phyloP scores from a whole-genome alignment of 37 sponge, comb jelly and placozoan genomes.

The Eunapius fragilis region DNA sequence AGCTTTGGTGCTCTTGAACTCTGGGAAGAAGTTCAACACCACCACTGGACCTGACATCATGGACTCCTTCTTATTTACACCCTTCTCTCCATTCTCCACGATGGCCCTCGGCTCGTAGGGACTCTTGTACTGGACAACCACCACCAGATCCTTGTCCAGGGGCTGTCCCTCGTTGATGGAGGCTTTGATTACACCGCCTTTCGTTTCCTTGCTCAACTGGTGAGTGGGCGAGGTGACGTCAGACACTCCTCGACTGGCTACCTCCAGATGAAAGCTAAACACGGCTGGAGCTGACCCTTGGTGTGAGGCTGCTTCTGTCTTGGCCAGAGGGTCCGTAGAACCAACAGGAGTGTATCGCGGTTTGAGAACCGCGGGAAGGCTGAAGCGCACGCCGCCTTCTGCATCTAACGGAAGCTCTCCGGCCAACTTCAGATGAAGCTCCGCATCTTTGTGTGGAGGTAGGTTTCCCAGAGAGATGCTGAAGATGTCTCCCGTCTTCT shows the following conservation, averaged over 20 bases:
- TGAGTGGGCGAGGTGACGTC: constrained; percentile 69
- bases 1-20: constrained; percentile 2
- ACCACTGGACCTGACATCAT: constrained; percentile 36
- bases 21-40: constrained; percentile 62
- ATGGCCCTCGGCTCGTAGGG: constrained; percentile 40
- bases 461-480: constrained; percentile 79
- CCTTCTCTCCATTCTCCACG: constrained; percentile 32
- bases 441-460: constrained; percentile 61
- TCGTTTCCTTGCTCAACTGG: constrained; percentile 10
- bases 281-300: constrained; percentile 28
- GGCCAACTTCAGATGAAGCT: constrained; percentile 60
- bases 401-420: constrained; percentile 50
- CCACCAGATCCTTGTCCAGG: constrained; percentile 37
- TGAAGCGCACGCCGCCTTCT: constrained; percentile 59
- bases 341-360: constrained; percentile 63
- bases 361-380: constrained; percentile 68
- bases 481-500: constrained; percentile 79
- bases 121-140: constrained; percentile 30
- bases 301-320: constrained; percentile 3
- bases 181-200: constrained; percentile 37
- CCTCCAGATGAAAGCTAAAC: constrained; percentile 38
- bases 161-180: constrained; percentile 26
- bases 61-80: not conserved
- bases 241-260: constrained; percentile 18
- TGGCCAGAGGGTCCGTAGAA: constrained; percentile 25